Conservation (phyloP, 2,888 invertebrate species). For the Crossocerus cetratus region DNA sequence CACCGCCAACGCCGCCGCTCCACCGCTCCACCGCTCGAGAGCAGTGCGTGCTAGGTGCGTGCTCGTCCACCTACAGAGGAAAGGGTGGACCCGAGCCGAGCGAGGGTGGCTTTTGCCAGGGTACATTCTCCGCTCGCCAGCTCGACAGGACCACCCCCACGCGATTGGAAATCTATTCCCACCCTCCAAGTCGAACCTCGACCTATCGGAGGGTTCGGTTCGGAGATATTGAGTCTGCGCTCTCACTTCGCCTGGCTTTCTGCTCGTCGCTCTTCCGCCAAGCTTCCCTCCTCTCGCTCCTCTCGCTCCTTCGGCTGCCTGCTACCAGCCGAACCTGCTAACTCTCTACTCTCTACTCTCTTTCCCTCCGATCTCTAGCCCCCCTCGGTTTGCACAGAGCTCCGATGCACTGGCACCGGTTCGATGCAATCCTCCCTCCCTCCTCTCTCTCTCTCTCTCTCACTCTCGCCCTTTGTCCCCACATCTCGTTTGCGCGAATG, state of each 20-base stretch:
- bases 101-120: slow-evolving; percentile 47
- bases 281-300: slow-evolving; percentile 3
- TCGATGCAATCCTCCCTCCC: slow-evolving; percentile 23
- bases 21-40: slow-evolving; percentile 22
- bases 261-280: slow-evolving; percentile 48
- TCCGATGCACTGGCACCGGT: slow-evolving; percentile 4
- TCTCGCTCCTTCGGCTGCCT: slow-evolving; percentile 2
- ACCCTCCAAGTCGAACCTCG: slow-evolving; percentile 76
- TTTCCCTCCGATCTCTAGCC: slow-evolving; percentile 19
- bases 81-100: slow-evolving; percentile 58
- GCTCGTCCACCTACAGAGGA: slow-evolving; percentile 76
- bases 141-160: slow-evolving; percentile 66
- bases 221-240: slow-evolving; percentile 77
- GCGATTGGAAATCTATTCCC: slow-evolving; percentile 78
- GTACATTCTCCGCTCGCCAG: slow-evolving; percentile 22
- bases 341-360: slow-evolving; percentile 15
- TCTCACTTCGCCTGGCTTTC: slow-evolving; percentile 46
- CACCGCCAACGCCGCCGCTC: background rate
- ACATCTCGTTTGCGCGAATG: slow-evolving; percentile 5
- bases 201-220: slow-evolving; percentile 77
- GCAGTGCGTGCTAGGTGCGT: slow-evolving; percentile 76
- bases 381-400: background rate
- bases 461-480: slow-evolving; percentile 4
- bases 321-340: background rate
- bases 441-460: slow-evolving; percentile 9